phyloP scores from a whole-genome alignment of 2,113 vertebrate genomes.

The Bujurquina vittata region DNA sequence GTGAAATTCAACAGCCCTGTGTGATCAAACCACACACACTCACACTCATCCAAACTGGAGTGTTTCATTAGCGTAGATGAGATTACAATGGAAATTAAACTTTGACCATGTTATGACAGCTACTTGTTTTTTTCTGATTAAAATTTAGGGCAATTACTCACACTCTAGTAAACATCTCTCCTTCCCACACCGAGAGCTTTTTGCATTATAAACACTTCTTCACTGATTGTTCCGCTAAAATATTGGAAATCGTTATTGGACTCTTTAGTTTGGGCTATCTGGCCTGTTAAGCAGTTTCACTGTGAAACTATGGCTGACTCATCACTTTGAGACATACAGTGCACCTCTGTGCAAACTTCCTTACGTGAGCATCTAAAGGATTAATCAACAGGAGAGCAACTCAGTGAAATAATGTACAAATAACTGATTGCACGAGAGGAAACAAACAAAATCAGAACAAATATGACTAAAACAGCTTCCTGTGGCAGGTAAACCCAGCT shows the following conservation, averaged over 20 bases:
- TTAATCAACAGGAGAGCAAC: not conserved
- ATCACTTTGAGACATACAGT: not conserved
- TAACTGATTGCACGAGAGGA: not conserved
- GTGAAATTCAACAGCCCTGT: slow-evolving; percentile 69
- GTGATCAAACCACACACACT: slow-evolving; percentile 30
- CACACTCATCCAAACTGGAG: not conserved
- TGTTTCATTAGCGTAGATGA: slow-evolving; percentile 3
- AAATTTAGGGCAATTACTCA: not conserved
- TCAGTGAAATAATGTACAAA: not conserved
- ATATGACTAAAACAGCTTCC: not conserved
- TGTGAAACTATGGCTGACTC: not conserved
- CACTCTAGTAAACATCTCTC: not conserved
- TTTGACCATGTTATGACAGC: not conserved
- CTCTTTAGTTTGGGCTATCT: not conserved
- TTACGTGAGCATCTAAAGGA: not conserved
- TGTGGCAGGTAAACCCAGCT: not conserved
- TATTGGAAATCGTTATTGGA: not conserved
- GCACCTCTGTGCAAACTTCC: not conserved
- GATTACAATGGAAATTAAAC: not conserved
- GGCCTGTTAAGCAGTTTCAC: not conserved
- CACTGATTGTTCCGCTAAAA: not conserved
- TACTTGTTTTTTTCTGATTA: not conserved
- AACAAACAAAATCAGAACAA: not conserved
- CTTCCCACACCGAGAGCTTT: not conserved
- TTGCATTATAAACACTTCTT: not conserved